phyloP scores from a whole-genome alignment of 2,797 vertebrate genomes.

The Rhabdophis nuchalis region DNA sequence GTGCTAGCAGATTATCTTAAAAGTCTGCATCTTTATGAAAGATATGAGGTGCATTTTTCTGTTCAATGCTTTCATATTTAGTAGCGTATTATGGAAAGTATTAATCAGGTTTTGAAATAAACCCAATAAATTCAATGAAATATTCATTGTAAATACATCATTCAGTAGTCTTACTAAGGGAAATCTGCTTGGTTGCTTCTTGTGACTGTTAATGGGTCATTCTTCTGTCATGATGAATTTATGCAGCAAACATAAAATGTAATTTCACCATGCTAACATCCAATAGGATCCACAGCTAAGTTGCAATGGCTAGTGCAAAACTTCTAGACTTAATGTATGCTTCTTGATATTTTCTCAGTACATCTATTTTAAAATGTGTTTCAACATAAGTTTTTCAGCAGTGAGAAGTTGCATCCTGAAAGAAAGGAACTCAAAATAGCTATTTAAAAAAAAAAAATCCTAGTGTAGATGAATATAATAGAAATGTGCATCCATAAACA shows the following conservation, averaged over 20 bases:
- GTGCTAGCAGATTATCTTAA: not conserved
- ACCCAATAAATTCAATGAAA: conserved; percentile 49
- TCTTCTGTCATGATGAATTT: conserved; percentile 59
- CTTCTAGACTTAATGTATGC: not conserved
- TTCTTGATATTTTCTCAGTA: not conserved
- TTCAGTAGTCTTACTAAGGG: conserved; percentile 37
- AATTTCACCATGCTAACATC: conserved; percentile 41
- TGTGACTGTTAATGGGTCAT: conserved; percentile 49
- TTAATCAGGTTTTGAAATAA: conserved; percentile 10
- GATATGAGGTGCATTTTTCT: not conserved
- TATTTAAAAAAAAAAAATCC: not conserved
- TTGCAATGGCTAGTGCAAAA: conserved; percentile 36
- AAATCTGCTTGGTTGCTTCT: conserved; percentile 45
- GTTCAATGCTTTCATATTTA: not conserved
- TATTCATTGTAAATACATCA: conserved; percentile 46
- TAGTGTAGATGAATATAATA: not conserved
- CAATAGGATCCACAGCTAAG: conserved; percentile 40
- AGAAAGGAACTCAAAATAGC: not conserved
- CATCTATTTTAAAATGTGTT: not conserved
- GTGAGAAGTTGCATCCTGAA: not conserved
- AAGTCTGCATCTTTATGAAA: not conserved
- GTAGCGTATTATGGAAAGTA: not conserved
- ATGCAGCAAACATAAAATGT: conserved; percentile 50
- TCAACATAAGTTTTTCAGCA: not conserved
- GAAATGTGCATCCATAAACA: not conserved